A percentile compares a stretch with the other conserved stretches of the same genome.
These are phyloP conservation scores for Oscheius sp. DNA, from an alignment of 2,888 invertebrate genomes.

Conservation along the genomic window DNA sequence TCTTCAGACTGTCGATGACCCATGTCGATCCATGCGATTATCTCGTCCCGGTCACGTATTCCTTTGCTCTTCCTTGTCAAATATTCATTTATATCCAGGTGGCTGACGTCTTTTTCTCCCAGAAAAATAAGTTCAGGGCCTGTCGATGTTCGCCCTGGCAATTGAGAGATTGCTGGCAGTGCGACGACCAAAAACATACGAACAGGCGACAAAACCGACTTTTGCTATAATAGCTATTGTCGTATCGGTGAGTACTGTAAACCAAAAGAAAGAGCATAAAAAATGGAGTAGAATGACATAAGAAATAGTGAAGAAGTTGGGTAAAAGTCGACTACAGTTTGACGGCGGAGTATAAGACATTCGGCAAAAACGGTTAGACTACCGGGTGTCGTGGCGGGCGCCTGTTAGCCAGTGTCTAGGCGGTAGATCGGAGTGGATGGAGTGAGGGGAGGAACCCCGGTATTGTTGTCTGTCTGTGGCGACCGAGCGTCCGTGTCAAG, in stretches of 20 bases:
- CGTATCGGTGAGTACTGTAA: too few relatives aligned
- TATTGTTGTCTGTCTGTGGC: slow-evolving; percentile 50
- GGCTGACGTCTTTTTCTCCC: background rate
- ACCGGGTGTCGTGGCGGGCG: slow-evolving; percentile 60
- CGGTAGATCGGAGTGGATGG: slow-evolving; percentile 58
- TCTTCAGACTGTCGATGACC: slow-evolving; percentile 1
- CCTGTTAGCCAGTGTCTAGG: slow-evolving; percentile 63
- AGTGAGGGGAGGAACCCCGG: slow-evolving; percentile 60
- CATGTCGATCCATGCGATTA: slow-evolving; percentile 10
- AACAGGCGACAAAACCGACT: background rate
- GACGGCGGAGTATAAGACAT: too few relatives aligned
- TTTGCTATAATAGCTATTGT: background rate
- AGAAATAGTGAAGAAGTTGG: too few relatives aligned
- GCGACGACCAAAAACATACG: background rate
- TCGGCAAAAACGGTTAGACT: slow-evolving; percentile 1
- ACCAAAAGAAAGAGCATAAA: too few relatives aligned
- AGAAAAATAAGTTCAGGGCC: background rate
- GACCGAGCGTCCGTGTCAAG: slow-evolving; percentile 65
- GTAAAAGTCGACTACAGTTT: too few relatives aligned
- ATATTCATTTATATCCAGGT: slow-evolving; percentile 26
- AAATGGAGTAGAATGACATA: too few relatives aligned
- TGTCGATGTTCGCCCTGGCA: slow-evolving; percentile 14
- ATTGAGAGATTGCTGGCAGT: slow-evolving; percentile 12
- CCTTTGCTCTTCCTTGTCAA: slow-evolving; percentile 15
- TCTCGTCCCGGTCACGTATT: slow-evolving; percentile 1